Evolutionary conservation across 2,888 invertebrate genomes (phyloP), one percentile per base, ranked within the genome.

Genomic region (Augochlorella aurata): DNA sequence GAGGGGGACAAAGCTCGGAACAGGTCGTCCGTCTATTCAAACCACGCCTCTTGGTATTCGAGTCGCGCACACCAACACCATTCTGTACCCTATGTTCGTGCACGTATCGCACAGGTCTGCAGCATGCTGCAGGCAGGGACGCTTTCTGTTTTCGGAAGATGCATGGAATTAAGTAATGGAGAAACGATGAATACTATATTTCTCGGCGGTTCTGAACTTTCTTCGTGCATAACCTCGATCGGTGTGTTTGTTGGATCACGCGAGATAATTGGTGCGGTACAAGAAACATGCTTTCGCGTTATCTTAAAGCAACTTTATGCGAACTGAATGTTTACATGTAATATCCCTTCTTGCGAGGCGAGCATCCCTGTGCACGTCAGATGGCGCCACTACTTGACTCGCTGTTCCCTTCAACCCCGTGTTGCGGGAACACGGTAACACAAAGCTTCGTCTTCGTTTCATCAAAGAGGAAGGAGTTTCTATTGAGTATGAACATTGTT

Each of bases 41-140:
- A 85, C 85, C 84, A 86, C 77, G 81, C 86, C 86, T 87, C 81
- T 85, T 81, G 52, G 81, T 86, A 86, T 87, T 83, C 82, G 67
- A 83, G 68, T 65, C 81, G 54, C 63, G 75, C 65, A 74, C 65
- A 73, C 76, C 29, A 54, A 83, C 63, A 81, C 75, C 47, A 76
- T 58, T 29, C 10, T 29, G n/a, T 49, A 29, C 45, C 45, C 16
- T 74, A 47, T 61, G 38, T 69, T 45, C 82, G 72, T 38, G 49
- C 24, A 45, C 66, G 38, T 44, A 65, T 44, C n/a, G 50, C 29
- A 50, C 74, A 83, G 68, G 58, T 72, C 47, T 58, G 3, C 38
- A 38, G 38, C 38, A 38, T 38, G 38, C 38, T 38, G 38, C 5
- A 38, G 38, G 29, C 72, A 83, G 83, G 74, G 82, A 72, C 21